phyloP scores from a whole-genome alignment of 2,888 invertebrate genomes.

The Eumerus sabulonum region DNA sequence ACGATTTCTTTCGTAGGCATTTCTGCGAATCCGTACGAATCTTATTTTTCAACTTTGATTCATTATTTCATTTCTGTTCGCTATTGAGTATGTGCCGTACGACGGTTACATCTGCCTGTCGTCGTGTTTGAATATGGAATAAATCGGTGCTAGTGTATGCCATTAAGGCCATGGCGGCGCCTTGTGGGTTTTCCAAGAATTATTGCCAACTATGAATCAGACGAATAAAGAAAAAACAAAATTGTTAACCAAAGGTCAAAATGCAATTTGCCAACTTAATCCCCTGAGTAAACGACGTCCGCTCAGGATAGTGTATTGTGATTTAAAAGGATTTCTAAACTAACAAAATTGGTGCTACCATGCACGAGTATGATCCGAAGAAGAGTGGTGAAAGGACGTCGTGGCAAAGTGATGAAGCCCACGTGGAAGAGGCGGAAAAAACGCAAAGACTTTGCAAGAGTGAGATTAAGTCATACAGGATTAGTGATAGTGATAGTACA shows the following conservation, averaged over 20 bases:
- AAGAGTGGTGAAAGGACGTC: constrained; percentile 70
- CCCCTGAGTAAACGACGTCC: no score
- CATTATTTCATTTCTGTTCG: constrained; percentile 30
- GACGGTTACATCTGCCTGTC: constrained; percentile 38
- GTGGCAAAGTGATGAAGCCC: constrained; percentile 70
- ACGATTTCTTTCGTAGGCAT: constrained; percentile 57
- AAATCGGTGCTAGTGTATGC: constrained; percentile 27
- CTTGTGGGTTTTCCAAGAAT: constrained; percentile 63
- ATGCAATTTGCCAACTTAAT: constrained; percentile 40
- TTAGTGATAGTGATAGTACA: constrained; percentile 53
- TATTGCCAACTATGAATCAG: constrained; percentile 45
- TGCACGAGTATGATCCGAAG: constrained; percentile 72
- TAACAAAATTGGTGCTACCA: constrained; percentile 70
- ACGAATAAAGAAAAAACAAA: constrained; percentile 8
- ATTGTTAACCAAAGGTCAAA: constrained; percentile 15
- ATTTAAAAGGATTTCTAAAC: constrained; percentile 38
- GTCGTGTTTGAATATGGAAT: no score
- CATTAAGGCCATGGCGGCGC: constrained; percentile 20
- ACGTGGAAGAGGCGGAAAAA: constrained; percentile 71
- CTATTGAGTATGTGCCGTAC: no score
- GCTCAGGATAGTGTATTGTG: no score
- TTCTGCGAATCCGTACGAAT: constrained; percentile 60
- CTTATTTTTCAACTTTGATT: constrained; percentile 38
- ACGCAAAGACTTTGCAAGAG: constrained; percentile 33
- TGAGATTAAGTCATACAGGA: constrained; percentile 33